These are phyloP conservation scores for Peromyscus eremicus DNA, from an alignment of 2,797 vertebrate genomes.

Conservation along the genomic window DNA sequence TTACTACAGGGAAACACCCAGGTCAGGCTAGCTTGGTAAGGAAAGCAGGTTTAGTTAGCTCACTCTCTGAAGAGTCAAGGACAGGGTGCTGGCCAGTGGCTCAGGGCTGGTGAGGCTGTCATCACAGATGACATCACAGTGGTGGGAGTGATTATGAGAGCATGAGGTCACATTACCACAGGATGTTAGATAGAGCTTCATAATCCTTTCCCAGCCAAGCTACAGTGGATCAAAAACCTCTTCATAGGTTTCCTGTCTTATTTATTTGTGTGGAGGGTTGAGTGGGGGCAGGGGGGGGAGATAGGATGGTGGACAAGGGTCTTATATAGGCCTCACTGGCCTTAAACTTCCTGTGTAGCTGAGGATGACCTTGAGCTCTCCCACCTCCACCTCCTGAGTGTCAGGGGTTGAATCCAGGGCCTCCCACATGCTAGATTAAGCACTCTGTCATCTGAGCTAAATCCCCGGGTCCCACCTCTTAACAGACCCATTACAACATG, in stretches of 20 bases:
- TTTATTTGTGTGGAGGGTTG: neutral
- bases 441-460: neutral
- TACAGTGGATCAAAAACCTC: neutral
- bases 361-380: neutral
- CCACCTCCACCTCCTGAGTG: neutral
- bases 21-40: neutral
- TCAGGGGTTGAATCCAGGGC: neutral
- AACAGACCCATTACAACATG: neutral
- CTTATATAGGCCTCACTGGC: neutral
- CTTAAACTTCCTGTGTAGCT: neutral
- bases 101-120: neutral
- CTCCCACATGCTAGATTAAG: neutral
- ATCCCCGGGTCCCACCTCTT: neutral
- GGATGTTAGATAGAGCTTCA: neutral
- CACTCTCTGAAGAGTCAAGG: neutral
- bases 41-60: neutral
- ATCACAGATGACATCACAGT: neutral
- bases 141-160: neutral
- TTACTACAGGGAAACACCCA: neutral
- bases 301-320: neutral
- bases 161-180: neutral
- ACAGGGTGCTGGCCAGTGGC: neutral
- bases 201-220: neutral
- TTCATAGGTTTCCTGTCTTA: neutral
- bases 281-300: neutral